phyloP scores from a whole-genome alignment of 2,888 invertebrate genomes.

The Trissoscelio sp. region DNA sequence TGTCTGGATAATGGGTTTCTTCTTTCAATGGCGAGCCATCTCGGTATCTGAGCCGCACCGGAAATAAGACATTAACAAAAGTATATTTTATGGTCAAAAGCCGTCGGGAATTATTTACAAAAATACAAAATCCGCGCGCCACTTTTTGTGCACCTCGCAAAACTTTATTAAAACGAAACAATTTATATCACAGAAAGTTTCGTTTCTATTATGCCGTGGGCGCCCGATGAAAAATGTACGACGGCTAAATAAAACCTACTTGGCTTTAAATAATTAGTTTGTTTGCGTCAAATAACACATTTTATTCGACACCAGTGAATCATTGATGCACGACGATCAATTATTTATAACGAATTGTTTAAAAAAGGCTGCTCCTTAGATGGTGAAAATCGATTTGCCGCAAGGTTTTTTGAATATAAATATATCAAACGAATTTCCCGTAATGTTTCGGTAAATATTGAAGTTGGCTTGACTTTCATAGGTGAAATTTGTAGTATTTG shows the following conservation, averaged over 20 bases:
- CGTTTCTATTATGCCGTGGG: constrained; percentile 5
- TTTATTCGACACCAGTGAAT: constrained; percentile 41
- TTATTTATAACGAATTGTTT: constrained; percentile 31
- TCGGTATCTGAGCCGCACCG: constrained; percentile 46
- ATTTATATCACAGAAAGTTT: constrained; percentile 5
- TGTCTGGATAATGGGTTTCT: constrained; percentile 72
- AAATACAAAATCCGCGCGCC: constrained; percentile 37
- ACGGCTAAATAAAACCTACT: constrained; percentile 24
- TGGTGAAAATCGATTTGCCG: constrained; percentile 16
- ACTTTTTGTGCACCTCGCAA: constrained; percentile 5
- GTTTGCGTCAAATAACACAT: constrained; percentile 44
- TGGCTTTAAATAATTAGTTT: constrained; percentile 34
- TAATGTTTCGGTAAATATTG: constrained; percentile 26
- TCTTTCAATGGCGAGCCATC: constrained; percentile 55
- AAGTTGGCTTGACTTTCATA: constrained; percentile 20
- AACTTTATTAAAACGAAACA: constrained; percentile 20
- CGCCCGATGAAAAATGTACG: constrained; percentile 27
- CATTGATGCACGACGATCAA: constrained; percentile 17
- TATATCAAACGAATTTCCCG: constrained; percentile 18
- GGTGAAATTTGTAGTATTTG: constrained; percentile 35
- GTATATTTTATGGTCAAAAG: constrained; percentile 51
- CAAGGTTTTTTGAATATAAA: constrained; percentile 33
- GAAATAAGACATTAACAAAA: constrained; percentile 65
- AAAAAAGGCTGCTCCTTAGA: background rate
- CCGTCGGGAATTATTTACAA: constrained; percentile 37